These are phyloP conservation scores for Sinosuthora webbiana DNA, from an alignment of 2,113 vertebrate species.

Conservation along the genomic window DNA sequence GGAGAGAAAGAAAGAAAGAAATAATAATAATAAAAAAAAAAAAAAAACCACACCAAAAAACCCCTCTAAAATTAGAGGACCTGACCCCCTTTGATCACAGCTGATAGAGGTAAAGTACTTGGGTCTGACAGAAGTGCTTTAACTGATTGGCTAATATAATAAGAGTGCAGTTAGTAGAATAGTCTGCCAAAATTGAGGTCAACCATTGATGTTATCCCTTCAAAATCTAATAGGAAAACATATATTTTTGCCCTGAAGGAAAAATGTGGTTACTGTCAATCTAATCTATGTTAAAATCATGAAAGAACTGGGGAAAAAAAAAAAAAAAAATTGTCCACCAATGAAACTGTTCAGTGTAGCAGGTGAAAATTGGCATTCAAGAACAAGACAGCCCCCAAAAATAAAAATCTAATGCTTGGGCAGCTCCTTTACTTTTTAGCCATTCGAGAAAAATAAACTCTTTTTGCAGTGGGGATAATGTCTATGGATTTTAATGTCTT, in stretches of 20 bases:
- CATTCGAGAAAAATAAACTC: neutral
- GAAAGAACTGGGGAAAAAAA: neutral
- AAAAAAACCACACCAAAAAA: too few species aligned
- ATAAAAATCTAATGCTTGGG: neutral
- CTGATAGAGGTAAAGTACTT: slow-evolving; percentile 40
- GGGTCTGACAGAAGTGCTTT: slow-evolving; percentile 30
- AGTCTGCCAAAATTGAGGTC: slow-evolving; percentile 49
- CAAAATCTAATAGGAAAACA: slow-evolving; percentile 28
- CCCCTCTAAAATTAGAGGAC: neutral
- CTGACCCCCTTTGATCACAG: slow-evolving; percentile 29
- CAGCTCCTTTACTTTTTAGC: neutral
- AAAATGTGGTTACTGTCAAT: slow-evolving; percentile 24
- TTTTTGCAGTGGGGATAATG: neutral
- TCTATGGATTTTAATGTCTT: neutral
- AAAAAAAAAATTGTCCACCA: neutral
- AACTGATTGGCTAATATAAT: slow-evolving; percentile 52
- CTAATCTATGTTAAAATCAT: slow-evolving; percentile 12
- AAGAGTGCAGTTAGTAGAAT: slow-evolving; percentile 14
- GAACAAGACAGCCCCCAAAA: neutral
- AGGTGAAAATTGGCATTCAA: neutral
- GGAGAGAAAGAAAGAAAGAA: neutral
- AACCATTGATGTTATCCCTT: slow-evolving; percentile 34
- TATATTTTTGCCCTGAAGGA: slow-evolving; percentile 7
- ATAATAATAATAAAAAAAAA: too few species aligned
- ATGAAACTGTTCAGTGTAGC: neutral